Percentiles rank a stretch among this genome's conserved stretches.
Evolutionary conservation across 35 echinoderm and acorn worm genomes (phyloP).

Genomic region (Strongylocentrotus purpuratus): DNA sequence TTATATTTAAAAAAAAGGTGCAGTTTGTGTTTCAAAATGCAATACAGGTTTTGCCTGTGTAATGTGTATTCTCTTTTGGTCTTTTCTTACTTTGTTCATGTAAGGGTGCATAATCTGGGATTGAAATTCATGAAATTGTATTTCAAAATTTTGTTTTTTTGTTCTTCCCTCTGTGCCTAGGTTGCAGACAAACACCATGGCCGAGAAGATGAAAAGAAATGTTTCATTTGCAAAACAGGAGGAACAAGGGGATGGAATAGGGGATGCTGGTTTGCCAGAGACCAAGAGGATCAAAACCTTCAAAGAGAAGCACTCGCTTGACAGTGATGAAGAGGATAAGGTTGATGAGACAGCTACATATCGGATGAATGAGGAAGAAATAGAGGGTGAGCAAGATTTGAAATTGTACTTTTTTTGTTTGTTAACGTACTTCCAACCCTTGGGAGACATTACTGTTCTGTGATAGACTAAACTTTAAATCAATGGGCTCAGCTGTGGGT

Average conservation of each 20-base stretch:
- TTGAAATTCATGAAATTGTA: too few species aligned
- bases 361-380: slow-evolving; percentile 38
- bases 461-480: too few species aligned
- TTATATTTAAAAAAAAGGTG: too few species aligned
- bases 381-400: slow-evolving; percentile 19
- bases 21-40: too few species aligned
- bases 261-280: slow-evolving; percentile 14
- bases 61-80: too few species aligned
- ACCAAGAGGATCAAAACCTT: slow-evolving; percentile 59
- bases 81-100: too few species aligned
- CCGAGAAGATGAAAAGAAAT: slow-evolving; percentile 30
- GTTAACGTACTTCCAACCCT: too few species aligned
- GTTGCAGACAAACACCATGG: slow-evolving; percentile 1
- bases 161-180: neutral
- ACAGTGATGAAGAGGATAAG: slow-evolving; percentile 92
- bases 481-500: too few species aligned
- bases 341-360: slow-evolving; percentile 22
- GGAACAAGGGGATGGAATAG: neutral
- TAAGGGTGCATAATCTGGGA: too few species aligned
- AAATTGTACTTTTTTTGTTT: neutral
- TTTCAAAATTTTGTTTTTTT: too few species aligned
- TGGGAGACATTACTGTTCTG: too few species aligned
- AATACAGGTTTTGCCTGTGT: too few species aligned
- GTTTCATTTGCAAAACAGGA: slow-evolving; percentile 25
- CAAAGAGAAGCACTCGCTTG: slow-evolving; percentile 82